Conservation (phyloP, 2,888 invertebrate genomes). For the Chrysolina oricalcia region DNA sequence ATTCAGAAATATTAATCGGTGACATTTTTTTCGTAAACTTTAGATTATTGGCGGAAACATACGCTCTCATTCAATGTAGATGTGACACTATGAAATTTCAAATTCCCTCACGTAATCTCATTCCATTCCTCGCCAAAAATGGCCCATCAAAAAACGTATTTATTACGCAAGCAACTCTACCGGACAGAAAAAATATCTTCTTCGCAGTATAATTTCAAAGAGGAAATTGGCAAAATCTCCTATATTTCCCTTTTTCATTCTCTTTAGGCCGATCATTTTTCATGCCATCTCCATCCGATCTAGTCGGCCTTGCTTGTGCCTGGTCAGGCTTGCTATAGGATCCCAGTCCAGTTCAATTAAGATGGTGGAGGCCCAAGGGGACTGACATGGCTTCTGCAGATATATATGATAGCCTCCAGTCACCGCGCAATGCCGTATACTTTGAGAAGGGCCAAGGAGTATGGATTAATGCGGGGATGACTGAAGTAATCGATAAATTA, state of each 20-base stretch:
- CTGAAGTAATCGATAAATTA: background rate
- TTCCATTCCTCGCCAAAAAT: background rate
- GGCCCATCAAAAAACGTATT: slow-evolving; percentile 1
- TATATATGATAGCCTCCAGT: slow-evolving; percentile 49
- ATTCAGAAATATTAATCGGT: too few species aligned
- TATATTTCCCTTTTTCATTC: slow-evolving; percentile 71
- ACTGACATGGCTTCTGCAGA: slow-evolving; percentile 55
- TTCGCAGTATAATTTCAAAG: slow-evolving; percentile 68
- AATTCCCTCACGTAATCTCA: background rate
- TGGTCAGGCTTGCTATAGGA: slow-evolving; percentile 56
- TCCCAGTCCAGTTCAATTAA: slow-evolving; percentile 71
- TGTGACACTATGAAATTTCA: background rate
- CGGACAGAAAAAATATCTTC: slow-evolving; percentile 9
- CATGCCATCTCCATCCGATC: slow-evolving; percentile 71
- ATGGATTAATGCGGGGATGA: slow-evolving; percentile 29
- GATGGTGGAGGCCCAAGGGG: slow-evolving; percentile 68
- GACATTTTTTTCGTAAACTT: too few species aligned
- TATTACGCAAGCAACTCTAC: slow-evolving; percentile 3
- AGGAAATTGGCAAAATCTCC: slow-evolving; percentile 73
- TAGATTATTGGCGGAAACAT: too few species aligned
- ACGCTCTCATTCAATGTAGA: background rate
- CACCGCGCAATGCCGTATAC: slow-evolving; percentile 45
- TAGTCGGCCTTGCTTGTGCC: slow-evolving; percentile 58
- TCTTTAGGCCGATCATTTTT: slow-evolving; percentile 73
- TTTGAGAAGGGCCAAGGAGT: slow-evolving; percentile 31